Base-by-base conservation (phyloP, 2,113 vertebrate species). In the Suncus etruscus region DNA sequence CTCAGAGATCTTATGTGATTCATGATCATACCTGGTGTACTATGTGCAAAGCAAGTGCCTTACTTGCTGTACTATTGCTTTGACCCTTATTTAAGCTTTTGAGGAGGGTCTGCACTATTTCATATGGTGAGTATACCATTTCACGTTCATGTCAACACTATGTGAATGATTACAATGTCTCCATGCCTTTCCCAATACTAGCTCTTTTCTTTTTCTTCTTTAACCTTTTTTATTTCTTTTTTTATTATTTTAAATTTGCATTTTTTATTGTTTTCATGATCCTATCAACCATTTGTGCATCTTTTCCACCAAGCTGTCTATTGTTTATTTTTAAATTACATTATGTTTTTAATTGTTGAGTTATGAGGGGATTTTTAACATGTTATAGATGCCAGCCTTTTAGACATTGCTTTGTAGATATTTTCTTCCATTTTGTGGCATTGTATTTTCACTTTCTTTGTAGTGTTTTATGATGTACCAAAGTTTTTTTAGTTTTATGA, bases 311-410 rank as follows among this genome's bases (percentile, higher is more conserved):
- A 11, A 3, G 18, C 54, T 58, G 54, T 39, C 39, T 39, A 39
- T 39, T 45, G 45, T 24, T 31, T 68, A 8, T 83, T 85, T 91
- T 84, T 61, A 48, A 76, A 83, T 68, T 87, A 20, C 72, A 45
- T 84, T 72, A 39, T 77, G 86, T 87, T 25, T 65, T 65, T 65
- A 65, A 86, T 88, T 81, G 27, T 83, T 90, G 48, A 54, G 5
- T 58, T 77, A 24, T 24, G 66, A 87, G 76, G 4, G 12, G 18
- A 45, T 14, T 47, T 83, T 83, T 80, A 66, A 84, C 47, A 12
- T 80, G 11, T 31, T 29, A 54, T 65, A 58, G 54, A 84, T 82
- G 22, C 51, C 75, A 83, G 69, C 61, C 18, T 47, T 24, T 47
- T 39, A 69, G 16, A 45, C 50, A 29, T 22, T 74, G 25, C 61